Conservation (phyloP, 2,888 invertebrate species). For the Stenurella melanura region DNA sequence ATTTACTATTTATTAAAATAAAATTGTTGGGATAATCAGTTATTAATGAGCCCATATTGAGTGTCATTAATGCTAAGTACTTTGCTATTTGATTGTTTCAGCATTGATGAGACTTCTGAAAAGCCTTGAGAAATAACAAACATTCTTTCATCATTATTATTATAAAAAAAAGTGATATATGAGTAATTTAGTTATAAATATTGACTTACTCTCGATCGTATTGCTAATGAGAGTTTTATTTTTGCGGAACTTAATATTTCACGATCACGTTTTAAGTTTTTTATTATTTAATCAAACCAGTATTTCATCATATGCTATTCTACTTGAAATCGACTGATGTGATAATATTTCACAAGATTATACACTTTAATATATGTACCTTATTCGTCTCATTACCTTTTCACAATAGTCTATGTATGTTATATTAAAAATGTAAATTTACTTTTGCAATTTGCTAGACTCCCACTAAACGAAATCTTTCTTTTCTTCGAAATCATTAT, state of each 20-base stretch:
- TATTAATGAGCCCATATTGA: constrained; percentile 15
- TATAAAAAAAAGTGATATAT: constrained; percentile 15
- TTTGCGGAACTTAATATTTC: constrained; percentile 11
- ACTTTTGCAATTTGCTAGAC: too few relatives aligned
- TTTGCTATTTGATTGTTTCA: constrained; percentile 7
- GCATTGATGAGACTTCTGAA: constrained; percentile 29
- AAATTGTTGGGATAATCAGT: background rate
- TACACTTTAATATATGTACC: too few relatives aligned
- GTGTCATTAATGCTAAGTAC: constrained; percentile 29
- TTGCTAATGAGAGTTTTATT: constrained; percentile 26
- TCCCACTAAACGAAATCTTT: too few relatives aligned
- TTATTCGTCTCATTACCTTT: too few relatives aligned
- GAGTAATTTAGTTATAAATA: constrained; percentile 34
- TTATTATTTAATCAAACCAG: background rate
- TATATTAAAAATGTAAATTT: too few relatives aligned
- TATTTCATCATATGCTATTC: background rate
- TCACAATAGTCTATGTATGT: too few relatives aligned
- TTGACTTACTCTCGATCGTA: constrained; percentile 19
- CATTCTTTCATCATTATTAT: constrained; percentile 13
- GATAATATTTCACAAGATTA: too few relatives aligned
- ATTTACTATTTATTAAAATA: background rate
- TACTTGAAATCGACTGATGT: background rate
- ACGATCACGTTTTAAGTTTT: too few relatives aligned
- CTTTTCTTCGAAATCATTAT: too few relatives aligned
- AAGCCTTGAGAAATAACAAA: constrained; percentile 23